Percentiles rank a stretch among this genome's conserved stretches.
Evolutionary conservation across 2,113 vertebrate genomes (phyloP).

Genomic region (Stomatorhinus ivindoensis): DNA sequence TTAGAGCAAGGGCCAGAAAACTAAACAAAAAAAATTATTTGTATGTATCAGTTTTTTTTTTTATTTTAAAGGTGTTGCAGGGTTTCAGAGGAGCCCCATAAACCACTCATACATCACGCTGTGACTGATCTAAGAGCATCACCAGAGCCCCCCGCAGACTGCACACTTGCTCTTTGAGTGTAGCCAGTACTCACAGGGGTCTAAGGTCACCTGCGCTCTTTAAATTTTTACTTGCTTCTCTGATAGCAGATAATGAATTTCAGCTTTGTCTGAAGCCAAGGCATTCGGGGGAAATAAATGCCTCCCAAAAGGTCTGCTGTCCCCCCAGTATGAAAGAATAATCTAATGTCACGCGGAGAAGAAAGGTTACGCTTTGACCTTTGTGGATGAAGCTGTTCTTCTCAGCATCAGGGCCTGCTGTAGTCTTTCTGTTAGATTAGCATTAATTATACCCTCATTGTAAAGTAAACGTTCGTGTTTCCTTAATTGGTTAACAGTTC

Average conservation of each 20-base stretch:
- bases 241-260: constrained; percentile 48
- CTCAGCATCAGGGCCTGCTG: constrained; percentile 21
- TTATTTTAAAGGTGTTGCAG: not conserved
- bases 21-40: not conserved
- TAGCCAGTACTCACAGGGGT: not conserved
- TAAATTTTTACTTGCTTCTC: constrained; percentile 34
- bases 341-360: constrained; percentile 58
- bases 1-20: not conserved
- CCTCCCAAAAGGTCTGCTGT: constrained; percentile 9
- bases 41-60: too few relatives aligned
- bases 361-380: constrained; percentile 65
- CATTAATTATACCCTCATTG: constrained; percentile 20
- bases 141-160: not conserved
- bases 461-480: not conserved
- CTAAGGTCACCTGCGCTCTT: not conserved
- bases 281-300: constrained; percentile 42
- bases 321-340: constrained; percentile 51
- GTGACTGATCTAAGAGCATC: not conserved
- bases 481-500: constrained; percentile 14
- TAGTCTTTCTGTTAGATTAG: constrained; percentile 19
- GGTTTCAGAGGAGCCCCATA: not conserved
- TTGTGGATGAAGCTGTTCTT: constrained; percentile 42
- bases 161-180: not conserved
- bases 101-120: not conserved
- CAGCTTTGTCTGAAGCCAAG: constrained; percentile 53